Evolutionary conservation across 2,113 vertebrate genomes (phyloP).

Genomic region (Brevimyrus niger): DNA sequence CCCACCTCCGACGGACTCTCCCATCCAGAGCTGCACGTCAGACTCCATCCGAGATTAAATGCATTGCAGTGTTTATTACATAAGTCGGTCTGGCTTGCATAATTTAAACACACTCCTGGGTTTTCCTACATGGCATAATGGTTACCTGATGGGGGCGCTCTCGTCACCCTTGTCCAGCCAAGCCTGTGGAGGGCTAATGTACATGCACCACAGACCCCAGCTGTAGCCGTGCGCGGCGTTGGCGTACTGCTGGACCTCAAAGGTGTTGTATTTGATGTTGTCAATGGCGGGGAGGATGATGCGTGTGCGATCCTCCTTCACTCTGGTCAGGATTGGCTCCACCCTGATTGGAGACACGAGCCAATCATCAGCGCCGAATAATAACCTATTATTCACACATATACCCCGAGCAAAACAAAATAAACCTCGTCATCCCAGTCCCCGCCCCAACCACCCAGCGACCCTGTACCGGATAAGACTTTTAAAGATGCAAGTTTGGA

Average conservation of each 20-base stretch:
- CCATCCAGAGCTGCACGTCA: neutral
- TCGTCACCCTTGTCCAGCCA: constrained; percentile 96
- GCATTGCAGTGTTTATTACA: neutral
- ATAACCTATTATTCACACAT: too few relatives aligned
- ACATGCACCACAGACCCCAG: constrained; percentile 99
- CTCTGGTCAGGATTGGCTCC: constrained; percentile 79
- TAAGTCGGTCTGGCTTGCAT: neutral
- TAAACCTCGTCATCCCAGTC: neutral
- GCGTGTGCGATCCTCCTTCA: constrained; percentile 82
- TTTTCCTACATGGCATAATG: neutral
- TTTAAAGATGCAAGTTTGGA: neutral
- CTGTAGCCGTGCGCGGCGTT: constrained; percentile 94
- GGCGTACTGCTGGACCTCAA: constrained; percentile 94
- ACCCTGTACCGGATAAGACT: neutral
- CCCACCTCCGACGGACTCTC: neutral
- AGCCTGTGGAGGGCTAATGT: constrained; percentile 90
- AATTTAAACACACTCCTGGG: neutral
- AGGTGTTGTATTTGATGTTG: constrained; percentile 96
- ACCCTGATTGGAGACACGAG: constrained; percentile 58
- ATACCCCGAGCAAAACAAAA: too few relatives aligned
- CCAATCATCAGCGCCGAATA: neutral
- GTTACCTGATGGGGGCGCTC: constrained; percentile 89
- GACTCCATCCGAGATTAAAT: neutral
- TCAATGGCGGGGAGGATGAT: constrained; percentile 92
- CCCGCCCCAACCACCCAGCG: neutral